Base-by-base conservation (phyloP, 2,113 vertebrate genomes). In the Pholis gunnellus region DNA sequence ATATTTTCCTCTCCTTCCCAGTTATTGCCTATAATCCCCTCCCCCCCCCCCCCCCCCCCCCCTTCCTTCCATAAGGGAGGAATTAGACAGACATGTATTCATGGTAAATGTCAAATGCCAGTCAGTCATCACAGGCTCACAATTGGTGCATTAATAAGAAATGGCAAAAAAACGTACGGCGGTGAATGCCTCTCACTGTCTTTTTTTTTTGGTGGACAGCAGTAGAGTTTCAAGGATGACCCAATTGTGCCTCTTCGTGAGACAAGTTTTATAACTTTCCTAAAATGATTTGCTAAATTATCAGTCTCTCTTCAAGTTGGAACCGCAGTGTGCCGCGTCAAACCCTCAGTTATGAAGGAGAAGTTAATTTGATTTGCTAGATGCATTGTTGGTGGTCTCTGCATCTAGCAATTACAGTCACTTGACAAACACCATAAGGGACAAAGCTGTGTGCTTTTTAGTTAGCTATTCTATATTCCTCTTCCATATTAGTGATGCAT, bases 61-160 rank as follows among this genome's bases (percentile, higher is more conserved):
- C 27, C 31, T 17, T 40, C 46, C 5, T 72, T 91, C 63, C 71
- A 84, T 79, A 69, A 5, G 25, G 42, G 22, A 60, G 52, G 56
- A 73, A 64, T 67, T 82, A 85, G 66, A 88, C 72, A 88, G 77
- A 27, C 72, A 65, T 56, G 40, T 52, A 89, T 88, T 92, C 83
- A 90, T 75, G 13, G 48, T 57, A 25, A 90, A 91, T 87, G 87
- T 84, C 75, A 90, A 81, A 83, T 82, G 83, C 81, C 87, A 88
- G 64, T 80, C 70, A 78, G 73, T 54, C 81, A 83, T 80, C 79
- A 79, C n/a, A 48, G 66, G 1, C 75, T 82, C 69, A 89, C 83
- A 93, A 87, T 73, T 67, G 83, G 40, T 74, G 81, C 85, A 86
- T 90, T 89, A 76, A 87, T 81, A 67, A 29, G 64, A 85, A 63